Base-by-base conservation (phyloP, 2,888 invertebrate genomes). In the Troilus luridus region DNA sequence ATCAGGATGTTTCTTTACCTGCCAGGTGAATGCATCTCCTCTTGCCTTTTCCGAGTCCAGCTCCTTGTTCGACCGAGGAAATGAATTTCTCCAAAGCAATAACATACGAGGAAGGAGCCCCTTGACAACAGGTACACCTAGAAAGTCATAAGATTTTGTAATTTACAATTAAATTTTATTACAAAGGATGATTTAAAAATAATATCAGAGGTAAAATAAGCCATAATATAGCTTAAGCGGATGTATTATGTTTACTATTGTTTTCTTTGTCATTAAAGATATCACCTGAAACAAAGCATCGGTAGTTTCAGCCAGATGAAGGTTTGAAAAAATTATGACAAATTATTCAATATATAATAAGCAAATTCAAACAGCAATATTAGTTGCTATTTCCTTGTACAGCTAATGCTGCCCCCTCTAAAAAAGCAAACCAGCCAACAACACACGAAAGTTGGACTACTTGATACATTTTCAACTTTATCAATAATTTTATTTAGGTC, bases 21-120 rank as follows among this genome's bases (percentile, higher is more conserved):
- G 98, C 99, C 99, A 99, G n/a, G 99, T 99, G 94, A 99, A 99
- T 0, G 98, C 98, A 95, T 99, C 99, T 12, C 98, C 97, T 93
- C 99, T 95, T 24, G 98, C 97, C 93, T 99, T 99, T 94, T 99
- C 99, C 0, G 98, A 98, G 94, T 99, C 99, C 24, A 99, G 95
- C 94, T 99, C 99, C 94, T 99, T 99, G 72, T 97, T 96, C 0
- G 99, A 99, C 89, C 99, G 96, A 0, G 99, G 99, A 94, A 99
- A 99, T 58, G 99, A 99, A 94, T 99, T 99, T 93, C 98, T 96
- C 99, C 99, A 99, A 7, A 99, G 95, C 21, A 99, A 95, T 93
- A 99, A 94, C 98, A 99, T 98, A 92, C 99, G 95, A 0, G 99
- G 99, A 90, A 99, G 94, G 88, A 99, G 95, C 0, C 98, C 98